Evolutionary conservation across 2,888 invertebrate species (phyloP).

Genomic region (Xanthorhoe designata): DNA sequence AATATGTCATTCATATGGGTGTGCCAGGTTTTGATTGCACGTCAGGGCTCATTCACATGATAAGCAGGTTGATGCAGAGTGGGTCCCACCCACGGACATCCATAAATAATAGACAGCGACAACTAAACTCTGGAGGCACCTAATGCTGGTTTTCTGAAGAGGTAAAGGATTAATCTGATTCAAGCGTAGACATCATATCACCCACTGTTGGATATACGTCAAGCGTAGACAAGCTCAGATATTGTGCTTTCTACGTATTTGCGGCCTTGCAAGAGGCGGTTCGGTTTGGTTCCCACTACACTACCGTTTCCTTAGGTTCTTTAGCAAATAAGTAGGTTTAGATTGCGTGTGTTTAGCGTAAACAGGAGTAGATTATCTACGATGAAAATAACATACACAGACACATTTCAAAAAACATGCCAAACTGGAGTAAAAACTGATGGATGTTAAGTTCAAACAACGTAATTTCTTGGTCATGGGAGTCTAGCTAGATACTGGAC

Average conservation of each 20-base stretch:
- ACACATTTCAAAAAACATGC: slow-evolving; percentile 13
- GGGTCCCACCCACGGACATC: not conserved
- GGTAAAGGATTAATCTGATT: not conserved
- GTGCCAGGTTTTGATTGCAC: slow-evolving; percentile 8
- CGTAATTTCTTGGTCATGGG: not conserved
- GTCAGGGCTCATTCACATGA: not conserved
- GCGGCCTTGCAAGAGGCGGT: slow-evolving; percentile 8
- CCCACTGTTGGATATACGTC: not conserved
- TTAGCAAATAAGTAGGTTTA: slow-evolving; percentile 7
- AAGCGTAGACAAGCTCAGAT: not conserved
- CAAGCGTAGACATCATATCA: not conserved
- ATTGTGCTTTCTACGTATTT: slow-evolving; percentile 17
- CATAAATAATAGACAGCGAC: not conserved
- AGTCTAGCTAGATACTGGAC: slow-evolving; percentile 10
- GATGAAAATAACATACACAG: not conserved
- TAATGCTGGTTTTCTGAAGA: not conserved
- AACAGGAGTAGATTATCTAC: not conserved
- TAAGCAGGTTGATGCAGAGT: not conserved
- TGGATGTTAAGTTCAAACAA: not conserved
- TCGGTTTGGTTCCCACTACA: slow-evolving; percentile 24
- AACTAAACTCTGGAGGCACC: not conserved
- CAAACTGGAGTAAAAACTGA: not conserved
- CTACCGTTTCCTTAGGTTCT: slow-evolving; percentile 18
- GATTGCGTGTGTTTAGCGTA: slow-evolving; percentile 6
- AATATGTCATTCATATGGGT: slow-evolving; percentile 18